Evolutionary conservation across 2,113 vertebrate species (phyloP).

Genomic region (Passer montanus): DNA sequence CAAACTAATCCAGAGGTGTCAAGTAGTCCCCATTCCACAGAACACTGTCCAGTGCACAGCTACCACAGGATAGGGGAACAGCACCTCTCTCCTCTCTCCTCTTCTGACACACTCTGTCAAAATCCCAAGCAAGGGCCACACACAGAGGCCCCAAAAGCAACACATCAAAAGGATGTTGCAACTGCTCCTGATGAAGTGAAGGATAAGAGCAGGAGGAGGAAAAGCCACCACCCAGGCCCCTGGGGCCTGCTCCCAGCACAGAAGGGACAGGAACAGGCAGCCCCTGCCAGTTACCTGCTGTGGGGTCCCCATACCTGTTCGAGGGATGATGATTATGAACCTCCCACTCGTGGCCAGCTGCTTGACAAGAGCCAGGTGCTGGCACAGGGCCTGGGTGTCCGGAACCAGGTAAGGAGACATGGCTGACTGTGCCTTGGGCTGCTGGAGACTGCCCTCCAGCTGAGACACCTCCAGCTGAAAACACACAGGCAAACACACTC

Average conservation of each 20-base stretch:
- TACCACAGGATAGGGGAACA: not conserved
- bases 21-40: not conserved
- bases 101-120: fast-evolving
- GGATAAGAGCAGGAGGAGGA: not conserved
- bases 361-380: constrained; percentile 86
- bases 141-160: not conserved
- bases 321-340: constrained; percentile 97
- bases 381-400: constrained; percentile 91
- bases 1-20: not conserved
- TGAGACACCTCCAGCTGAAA: constrained; percentile 94
- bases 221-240: not conserved
- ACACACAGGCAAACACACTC: not conserved
- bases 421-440: constrained; percentile 92
- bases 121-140: not conserved
- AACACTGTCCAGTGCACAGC: not conserved
- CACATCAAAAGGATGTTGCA: not conserved
- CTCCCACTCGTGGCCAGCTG: constrained; percentile 91
- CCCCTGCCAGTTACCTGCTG: not conserved
- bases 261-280: not conserved
- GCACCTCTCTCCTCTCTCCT: not conserved
- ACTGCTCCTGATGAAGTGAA: not conserved
- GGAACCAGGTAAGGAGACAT: constrained; percentile 98
- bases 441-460: constrained; percentile 95
- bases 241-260: not conserved
- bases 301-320: constrained; percentile 79